phyloP scores from a whole-genome alignment of 2,113 vertebrate genomes.

The Lampris incognitus region DNA sequence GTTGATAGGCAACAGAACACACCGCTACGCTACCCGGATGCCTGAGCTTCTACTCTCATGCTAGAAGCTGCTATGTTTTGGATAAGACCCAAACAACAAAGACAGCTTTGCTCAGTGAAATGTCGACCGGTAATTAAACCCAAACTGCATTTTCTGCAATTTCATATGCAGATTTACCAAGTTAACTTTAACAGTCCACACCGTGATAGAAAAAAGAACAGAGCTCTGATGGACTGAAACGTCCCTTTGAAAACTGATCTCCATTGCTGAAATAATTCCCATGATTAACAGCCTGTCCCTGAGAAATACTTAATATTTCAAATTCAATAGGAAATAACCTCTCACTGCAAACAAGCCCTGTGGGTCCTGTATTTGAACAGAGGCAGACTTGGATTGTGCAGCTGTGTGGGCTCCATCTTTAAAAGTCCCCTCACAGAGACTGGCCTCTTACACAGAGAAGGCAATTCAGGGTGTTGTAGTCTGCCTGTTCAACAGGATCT shows the following conservation, averaged over 20 bases:
- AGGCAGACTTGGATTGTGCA: slow-evolving; percentile 57
- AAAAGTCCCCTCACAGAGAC: slow-evolving; percentile 44
- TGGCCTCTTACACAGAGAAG: slow-evolving; percentile 41
- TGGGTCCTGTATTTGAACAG: slow-evolving; percentile 55
- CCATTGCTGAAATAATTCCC: slow-evolving; percentile 27
- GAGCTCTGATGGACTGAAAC: slow-evolving; percentile 18
- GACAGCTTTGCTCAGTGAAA: slow-evolving; percentile 14
- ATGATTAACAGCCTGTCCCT: slow-evolving; percentile 36
- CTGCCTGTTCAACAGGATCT: not conserved
- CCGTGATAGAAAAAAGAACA: slow-evolving; percentile 14
- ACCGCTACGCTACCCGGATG: too few relatives aligned
- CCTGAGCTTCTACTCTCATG: too few relatives aligned
- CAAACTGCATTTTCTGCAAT: slow-evolving; percentile 9
- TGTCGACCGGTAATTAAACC: slow-evolving; percentile 34
- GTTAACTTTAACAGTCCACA: slow-evolving; percentile 4
- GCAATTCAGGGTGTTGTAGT: slow-evolving; percentile 28
- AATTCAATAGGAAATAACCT: slow-evolving; percentile 46
- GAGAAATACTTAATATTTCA: slow-evolving; percentile 48
- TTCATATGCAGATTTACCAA: slow-evolving; percentile 42
- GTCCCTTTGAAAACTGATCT: slow-evolving; percentile 29
- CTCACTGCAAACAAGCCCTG: slow-evolving; percentile 56
- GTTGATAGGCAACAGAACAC: too few relatives aligned
- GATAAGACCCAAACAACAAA: slow-evolving; percentile 22
- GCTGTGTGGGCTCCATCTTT: slow-evolving; percentile 44
- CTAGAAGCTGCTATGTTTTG: not conserved